A percentile compares a stretch with the other conserved stretches of the same genome.
Conservation (phyloP, 2,888 invertebrate genomes). For the Oscheius sp. region DNA sequence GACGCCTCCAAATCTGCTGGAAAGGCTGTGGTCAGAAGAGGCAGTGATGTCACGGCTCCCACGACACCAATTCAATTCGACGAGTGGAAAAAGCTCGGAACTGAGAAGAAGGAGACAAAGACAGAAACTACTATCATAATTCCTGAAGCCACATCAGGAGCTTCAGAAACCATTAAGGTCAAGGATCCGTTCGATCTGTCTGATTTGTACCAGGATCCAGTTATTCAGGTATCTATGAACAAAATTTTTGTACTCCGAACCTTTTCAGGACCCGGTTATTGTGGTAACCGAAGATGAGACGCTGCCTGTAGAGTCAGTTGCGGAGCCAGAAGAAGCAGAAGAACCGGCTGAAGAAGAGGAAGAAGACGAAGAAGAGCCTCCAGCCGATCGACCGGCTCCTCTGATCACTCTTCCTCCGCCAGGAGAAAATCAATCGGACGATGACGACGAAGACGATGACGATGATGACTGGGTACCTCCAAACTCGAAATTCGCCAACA, state of each 20-base stretch:
- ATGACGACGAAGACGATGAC: constrained; percentile 32
- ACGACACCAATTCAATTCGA: constrained; percentile 4
- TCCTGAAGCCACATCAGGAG: background rate
- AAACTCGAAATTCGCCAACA: constrained; percentile 24
- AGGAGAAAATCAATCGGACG: background rate
- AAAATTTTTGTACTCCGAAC: background rate
- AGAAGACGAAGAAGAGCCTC: constrained; percentile 30
- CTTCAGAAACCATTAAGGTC: background rate
- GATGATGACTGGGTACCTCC: constrained; percentile 30
- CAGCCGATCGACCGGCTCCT: constrained; percentile 2
- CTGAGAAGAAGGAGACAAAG: constrained; percentile 12
- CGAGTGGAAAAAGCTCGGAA: constrained; percentile 21
- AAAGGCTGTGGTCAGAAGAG: constrained; percentile 11
- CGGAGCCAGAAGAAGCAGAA: constrained; percentile 3
- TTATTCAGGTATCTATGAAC: background rate
- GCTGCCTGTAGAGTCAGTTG: background rate
- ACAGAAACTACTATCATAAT: background rate
- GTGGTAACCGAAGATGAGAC: constrained; percentile 20
- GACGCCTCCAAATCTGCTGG: constrained; percentile 24
- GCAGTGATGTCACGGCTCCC: constrained; percentile 16
- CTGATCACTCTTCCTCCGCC: background rate
- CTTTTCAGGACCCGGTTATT: constrained; percentile 18
- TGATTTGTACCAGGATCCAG: constrained; percentile 20
- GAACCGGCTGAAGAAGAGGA: constrained; percentile 14
- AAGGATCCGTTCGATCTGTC: constrained; percentile 21